A percentile compares a stretch with the other conserved stretches of the same genome.
Conservation (phyloP, 1,140 invertebrate species). For the Drosophila ercepeae region DNA sequence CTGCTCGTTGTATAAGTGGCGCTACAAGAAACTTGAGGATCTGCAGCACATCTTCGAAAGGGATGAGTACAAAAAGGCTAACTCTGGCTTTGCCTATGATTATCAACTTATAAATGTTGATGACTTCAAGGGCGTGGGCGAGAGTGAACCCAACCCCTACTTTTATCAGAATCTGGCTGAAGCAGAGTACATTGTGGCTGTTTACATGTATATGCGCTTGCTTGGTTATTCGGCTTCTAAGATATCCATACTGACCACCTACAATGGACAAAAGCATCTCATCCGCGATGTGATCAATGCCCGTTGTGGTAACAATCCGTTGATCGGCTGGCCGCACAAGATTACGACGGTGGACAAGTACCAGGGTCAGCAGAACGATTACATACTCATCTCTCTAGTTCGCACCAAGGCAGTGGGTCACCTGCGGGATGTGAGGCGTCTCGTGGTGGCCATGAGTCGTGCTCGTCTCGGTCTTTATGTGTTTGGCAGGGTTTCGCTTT, state of each 20-base stretch:
- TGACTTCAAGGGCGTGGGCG: slow-evolving; percentile 98
- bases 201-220: slow-evolving; percentile 99
- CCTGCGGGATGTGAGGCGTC: slow-evolving; percentile 96
- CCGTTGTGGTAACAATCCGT: slow-evolving; percentile 96
- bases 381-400: slow-evolving; percentile 97
- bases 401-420: slow-evolving; percentile 98
- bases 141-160: slow-evolving; percentile 98
- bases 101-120: slow-evolving; percentile 99
- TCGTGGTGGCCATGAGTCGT: slow-evolving; percentile 99
- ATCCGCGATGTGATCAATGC: slow-evolving; percentile 98
- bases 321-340: slow-evolving; percentile 98
- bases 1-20: slow-evolving; percentile 98
- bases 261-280: slow-evolving; percentile 99
- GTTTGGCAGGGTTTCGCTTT: slow-evolving; percentile 96
- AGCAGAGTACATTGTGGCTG: slow-evolving; percentile 98
- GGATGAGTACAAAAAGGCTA: slow-evolving; percentile 94
- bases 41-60: slow-evolving; percentile 92
- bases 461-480: slow-evolving; percentile 98
- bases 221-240: slow-evolving; percentile 98
- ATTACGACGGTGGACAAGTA: slow-evolving; percentile 99
- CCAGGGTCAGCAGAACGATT: slow-evolving; percentile 99
- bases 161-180: slow-evolving; percentile 99
- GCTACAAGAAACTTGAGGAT: slow-evolving; percentile 98
- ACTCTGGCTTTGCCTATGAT: slow-evolving; percentile 96
- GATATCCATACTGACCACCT: slow-evolving; percentile 99